Base-by-base conservation (phyloP, 2,797 vertebrate species). In the Selene dorsalis region DNA sequence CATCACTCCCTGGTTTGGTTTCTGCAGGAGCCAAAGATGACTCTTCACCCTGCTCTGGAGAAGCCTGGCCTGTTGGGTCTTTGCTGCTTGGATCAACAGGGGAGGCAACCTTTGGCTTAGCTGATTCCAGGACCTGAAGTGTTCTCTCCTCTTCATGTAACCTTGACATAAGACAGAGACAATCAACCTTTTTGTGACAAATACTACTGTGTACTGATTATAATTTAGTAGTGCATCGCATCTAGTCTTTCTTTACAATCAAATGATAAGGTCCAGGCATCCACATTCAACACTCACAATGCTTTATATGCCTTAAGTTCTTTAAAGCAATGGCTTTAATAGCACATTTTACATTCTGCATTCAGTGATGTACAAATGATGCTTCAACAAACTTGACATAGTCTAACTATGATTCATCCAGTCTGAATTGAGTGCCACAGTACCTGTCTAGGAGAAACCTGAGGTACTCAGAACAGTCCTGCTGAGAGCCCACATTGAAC, bases 391-490 rank as follows among this genome's bases (percentile, higher is more conserved):
- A 43, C 16, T 28, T 24, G 20, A 58, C 17, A n/a, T 9, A 53
- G 7, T 57, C 43, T 18, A n/a, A 26, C 24, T 20, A 20, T 57
- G 35, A 56, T 41, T 73, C 7, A 41, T 38, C 9, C 0, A 24
- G 16, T 62, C 39, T 39, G 58, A 1, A 11, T 32, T 13, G 11
- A 32, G 28, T 12, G 20, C 2, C 17, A 70, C 61, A 20, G n/a
- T 96, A 99, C 98, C 98, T 97, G 96, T 99, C 97, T 22, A 99
- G 92, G 59, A 99, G 95, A 92, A 98, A 99, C 82, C 97, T 93
- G 88, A 99, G 97, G 93, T 99, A 99, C 75, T 99, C 97, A 0
- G 97, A 98, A 86, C 98, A 99, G 93, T 99, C 98, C 91, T 99
- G 98, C 87, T 99, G 98, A 20, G 98, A 98, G 78, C 98, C 95